These are phyloP conservation scores for Alouatta palliata DNA, from an alignment of 2,113 vertebrate genomes.

Conservation along the genomic window DNA sequence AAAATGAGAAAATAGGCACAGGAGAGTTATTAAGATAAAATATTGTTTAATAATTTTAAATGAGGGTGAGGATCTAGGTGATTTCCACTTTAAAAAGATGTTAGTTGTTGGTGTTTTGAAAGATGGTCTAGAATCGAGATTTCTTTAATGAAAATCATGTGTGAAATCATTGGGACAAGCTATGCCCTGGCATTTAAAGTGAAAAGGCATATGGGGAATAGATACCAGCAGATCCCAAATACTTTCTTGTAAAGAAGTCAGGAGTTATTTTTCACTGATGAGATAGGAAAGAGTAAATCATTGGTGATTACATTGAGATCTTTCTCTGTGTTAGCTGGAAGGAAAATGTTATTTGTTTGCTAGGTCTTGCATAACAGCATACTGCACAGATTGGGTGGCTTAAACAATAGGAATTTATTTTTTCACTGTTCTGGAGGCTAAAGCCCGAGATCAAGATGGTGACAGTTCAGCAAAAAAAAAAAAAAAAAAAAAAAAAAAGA, in stretches of 20 bases:
- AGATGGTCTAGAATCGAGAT: not conserved
- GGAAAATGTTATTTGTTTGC: not conserved
- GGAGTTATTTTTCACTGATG: not conserved
- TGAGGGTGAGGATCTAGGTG: not conserved
- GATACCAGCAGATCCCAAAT: not conserved
- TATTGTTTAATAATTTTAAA: not conserved
- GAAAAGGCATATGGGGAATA: not conserved
- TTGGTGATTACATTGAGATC: not conserved
- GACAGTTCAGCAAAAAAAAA: not conserved
- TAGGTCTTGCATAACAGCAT: not conserved
- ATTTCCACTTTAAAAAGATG: not conserved
- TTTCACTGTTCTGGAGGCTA: fast-evolving
- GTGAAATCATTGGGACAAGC: not conserved
- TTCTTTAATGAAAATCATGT: not conserved
- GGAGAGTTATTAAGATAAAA: not conserved
- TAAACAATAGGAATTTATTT: not conserved
- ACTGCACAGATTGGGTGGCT: not conserved
- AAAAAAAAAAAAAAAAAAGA: too few relatives aligned
- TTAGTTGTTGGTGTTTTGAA: not conserved
- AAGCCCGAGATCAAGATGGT: not conserved
- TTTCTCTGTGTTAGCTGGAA: not conserved
- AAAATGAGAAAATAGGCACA: not conserved
- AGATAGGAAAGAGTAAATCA: not conserved
- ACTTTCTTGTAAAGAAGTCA: not conserved
- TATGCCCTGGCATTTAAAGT: not conserved